These are phyloP conservation scores for Meghimatium bilineatum DNA, from an alignment of 2,888 invertebrate species.

Conservation along the genomic window DNA sequence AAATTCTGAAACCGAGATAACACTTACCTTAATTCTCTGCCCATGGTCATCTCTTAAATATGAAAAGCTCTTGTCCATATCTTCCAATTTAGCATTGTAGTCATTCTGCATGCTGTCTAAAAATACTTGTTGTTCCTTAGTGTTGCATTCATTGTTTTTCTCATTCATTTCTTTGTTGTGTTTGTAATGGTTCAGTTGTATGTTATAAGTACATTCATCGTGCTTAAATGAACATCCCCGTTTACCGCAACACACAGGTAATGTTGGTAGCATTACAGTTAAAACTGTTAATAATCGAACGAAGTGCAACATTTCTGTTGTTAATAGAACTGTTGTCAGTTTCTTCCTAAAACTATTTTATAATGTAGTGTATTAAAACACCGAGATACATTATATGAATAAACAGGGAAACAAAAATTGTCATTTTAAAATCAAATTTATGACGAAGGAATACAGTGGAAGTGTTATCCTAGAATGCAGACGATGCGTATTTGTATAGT, in stretches of 20 bases:
- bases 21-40: constrained; percentile 44
- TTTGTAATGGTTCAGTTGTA: constrained; percentile 45
- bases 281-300: neutral
- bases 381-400: no score
- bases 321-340: no score
- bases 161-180: neutral
- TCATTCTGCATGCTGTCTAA: constrained; percentile 45
- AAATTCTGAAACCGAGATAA: neutral
- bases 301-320: neutral
- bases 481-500: no score
- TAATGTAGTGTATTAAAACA: no score
- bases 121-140: constrained; percentile 11
- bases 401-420: no score
- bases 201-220: constrained; percentile 49
- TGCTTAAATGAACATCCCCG: constrained; percentile 26
- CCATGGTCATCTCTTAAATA: constrained; percentile 52
- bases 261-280: neutral
- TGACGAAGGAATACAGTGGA: no score
- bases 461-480: no score
- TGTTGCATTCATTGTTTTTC: neutral
- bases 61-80: constrained; percentile 52
- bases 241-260: neutral
- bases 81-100: constrained; percentile 49
- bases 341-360: no score
- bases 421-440: no score